Conservation (phyloP, 2,888 invertebrate species). For the Gerris lacustris region DNA sequence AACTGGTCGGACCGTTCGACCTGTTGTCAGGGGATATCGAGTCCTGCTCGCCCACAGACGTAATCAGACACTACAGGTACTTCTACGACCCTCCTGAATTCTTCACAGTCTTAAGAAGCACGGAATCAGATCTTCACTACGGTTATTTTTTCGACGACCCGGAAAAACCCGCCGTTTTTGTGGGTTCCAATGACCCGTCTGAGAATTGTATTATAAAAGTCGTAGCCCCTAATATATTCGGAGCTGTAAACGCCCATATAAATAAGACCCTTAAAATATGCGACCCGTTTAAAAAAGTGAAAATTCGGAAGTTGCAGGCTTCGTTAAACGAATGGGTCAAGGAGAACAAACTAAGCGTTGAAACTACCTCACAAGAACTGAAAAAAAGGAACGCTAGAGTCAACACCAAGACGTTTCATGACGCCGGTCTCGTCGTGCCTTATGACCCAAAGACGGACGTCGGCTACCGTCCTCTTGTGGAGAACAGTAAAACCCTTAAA, state of each 20-base stretch:
- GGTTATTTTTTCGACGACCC: slow-evolving; percentile 84
- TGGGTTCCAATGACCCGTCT: slow-evolving; percentile 61
- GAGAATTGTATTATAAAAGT: slow-evolving; percentile 57
- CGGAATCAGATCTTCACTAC: slow-evolving; percentile 62
- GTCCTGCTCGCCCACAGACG: slow-evolving; percentile 41
- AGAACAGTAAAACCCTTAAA: slow-evolving; percentile 55
- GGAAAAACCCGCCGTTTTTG: slow-evolving; percentile 55
- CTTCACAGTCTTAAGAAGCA: slow-evolving; percentile 57
- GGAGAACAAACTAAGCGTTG: slow-evolving; percentile 46
- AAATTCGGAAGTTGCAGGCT: slow-evolving; percentile 47
- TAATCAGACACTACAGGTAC: slow-evolving; percentile 72
- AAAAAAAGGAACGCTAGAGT: slow-evolving; percentile 48
- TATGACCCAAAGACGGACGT: slow-evolving; percentile 64
- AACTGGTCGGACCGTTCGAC: slow-evolving; percentile 80
- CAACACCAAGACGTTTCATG: slow-evolving; percentile 63
- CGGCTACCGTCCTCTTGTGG: slow-evolving; percentile 68
- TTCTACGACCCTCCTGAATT: slow-evolving; percentile 92
- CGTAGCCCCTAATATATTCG: slow-evolving; percentile 67
- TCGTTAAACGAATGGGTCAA: slow-evolving; percentile 51
- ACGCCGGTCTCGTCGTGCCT: slow-evolving; percentile 74
- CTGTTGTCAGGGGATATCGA: slow-evolving; percentile 53
- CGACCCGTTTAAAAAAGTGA: slow-evolving; percentile 52
- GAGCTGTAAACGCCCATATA: slow-evolving; percentile 57
- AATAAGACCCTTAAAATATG: slow-evolving; percentile 38
- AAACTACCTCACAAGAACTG: slow-evolving; percentile 46